Conservation (phyloP, 2,888 invertebrate species). For the Lasioglossum malachurum region DNA sequence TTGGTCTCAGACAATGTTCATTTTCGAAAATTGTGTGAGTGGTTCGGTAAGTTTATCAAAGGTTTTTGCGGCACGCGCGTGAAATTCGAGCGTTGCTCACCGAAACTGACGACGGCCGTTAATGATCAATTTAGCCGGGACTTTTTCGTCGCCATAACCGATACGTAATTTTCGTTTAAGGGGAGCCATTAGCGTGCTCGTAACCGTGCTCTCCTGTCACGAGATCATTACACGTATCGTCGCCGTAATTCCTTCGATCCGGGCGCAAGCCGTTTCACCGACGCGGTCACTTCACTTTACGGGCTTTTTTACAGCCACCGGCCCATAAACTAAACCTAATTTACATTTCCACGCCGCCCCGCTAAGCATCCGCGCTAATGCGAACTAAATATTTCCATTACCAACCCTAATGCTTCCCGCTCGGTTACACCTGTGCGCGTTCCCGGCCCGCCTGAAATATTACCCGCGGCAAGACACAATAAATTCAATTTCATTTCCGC, state of each 20-base stretch:
- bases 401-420: constrained; percentile 47
- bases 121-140: neutral
- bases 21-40: neutral
- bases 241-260: constrained; percentile 35
- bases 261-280: constrained; percentile 3
- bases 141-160: constrained; percentile 8
- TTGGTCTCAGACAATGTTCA: too few species aligned
- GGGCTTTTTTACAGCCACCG: constrained; percentile 33
- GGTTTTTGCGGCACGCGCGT: neutral
- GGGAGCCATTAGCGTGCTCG: constrained; percentile 21
- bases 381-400: constrained; percentile 62
- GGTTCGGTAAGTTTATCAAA: neutral
- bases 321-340: constrained; percentile 51
- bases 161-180: constrained; percentile 26
- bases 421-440: constrained; percentile 54
- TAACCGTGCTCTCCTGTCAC: constrained; percentile 24
- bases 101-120: neutral
- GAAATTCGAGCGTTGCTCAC: neutral
- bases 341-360: constrained; percentile 42
- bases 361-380: constrained; percentile 50
- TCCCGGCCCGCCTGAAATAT: constrained; percentile 29
- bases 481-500: constrained; percentile 51
- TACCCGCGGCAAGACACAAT: constrained; percentile 45
- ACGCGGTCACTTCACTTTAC: constrained; percentile 24
- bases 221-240: constrained; percentile 38